Evolutionary conservation across 2,113 vertebrate genomes (phyloP).

Genomic region (Lepidothrix coronata): DNA sequence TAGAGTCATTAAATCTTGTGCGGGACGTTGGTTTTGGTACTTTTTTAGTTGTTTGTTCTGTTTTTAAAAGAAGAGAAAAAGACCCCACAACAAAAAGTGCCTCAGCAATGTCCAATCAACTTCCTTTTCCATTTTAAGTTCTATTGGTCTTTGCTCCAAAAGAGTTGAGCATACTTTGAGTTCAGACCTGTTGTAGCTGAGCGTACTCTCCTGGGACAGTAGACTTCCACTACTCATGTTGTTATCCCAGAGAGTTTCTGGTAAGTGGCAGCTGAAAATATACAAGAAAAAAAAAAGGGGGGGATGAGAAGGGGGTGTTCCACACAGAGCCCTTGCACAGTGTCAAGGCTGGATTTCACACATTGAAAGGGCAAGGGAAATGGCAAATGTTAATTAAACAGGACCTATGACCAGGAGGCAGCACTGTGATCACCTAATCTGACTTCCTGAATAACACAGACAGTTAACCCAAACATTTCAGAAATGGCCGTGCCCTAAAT

Average conservation of each 20-base stretch:
- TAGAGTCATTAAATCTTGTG: neutral
- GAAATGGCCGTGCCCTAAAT: neutral
- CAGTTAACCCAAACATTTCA: neutral
- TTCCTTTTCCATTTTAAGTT: neutral
- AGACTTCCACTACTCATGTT: neutral
- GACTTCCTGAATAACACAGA: neutral
- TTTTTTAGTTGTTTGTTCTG: neutral
- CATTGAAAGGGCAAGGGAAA: neutral
- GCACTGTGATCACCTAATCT: neutral
- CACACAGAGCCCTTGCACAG: neutral
- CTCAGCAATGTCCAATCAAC: neutral
- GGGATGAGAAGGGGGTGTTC: neutral
- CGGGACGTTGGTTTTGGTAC: fast-evolving
- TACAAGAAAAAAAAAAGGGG: fast-evolving
- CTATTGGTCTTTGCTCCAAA: neutral
- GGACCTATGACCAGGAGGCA: neutral
- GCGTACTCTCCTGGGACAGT: fast-evolving
- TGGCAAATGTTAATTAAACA: neutral
- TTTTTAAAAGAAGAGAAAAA: neutral
- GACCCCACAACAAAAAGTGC: neutral
- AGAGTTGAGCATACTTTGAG: neutral
- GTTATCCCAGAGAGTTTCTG: neutral
- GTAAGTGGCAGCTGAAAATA: neutral
- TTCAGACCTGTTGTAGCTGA: neutral
- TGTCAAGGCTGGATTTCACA: neutral